Base-by-base conservation (phyloP, 2,888 invertebrate species). In the Rhopalosiphum nymphaeae region DNA sequence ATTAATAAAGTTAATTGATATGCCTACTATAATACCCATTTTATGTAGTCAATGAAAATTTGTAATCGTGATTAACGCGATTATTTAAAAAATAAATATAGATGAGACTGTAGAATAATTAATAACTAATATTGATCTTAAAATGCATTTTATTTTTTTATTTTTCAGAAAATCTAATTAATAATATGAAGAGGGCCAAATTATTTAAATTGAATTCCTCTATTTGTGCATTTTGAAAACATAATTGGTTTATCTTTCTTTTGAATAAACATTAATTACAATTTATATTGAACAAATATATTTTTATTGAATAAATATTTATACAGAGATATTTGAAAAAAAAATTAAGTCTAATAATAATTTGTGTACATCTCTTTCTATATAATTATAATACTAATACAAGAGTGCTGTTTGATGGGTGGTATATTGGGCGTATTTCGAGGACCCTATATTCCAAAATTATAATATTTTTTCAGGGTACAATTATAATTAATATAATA, bases 151-250 rank as follows among this genome's bases (percentile, higher is more conserved):
- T 21, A 36, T 78, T 16, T 36, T 78, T 78, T 78, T 0, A 67
- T 78, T 78, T 78, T 78, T 78, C 16, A 9, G 36, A 36, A 78
- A 78, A 78, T 49, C 46, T 86, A 86, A 86, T 86, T 86, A 86
- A 86, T 13, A n/a, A 7, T 53, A 53, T 29, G 86, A 86, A 86
- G 86, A 86, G 46, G 21, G 36, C 36, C 36, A 78, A 78, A 36
- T 78, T 44, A 44, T 86, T 86, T 26, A 44, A 86, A n/a, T 86
- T 86, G 29, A 29, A 86, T 86, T 86, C 16, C 29, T 86, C 4
- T 86, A n/a, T 29, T 16, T n/a, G 29, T 49, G 46, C 29, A 21
- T 86, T 86, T 86, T 86, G 46, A 86, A 85, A 86, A 29, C 29
- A 46, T 86, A 49, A 86, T 86, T 86, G 46, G 2, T 29, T 85